phyloP scores from a whole-genome alignment of 1,140 invertebrate genomes.

The Zophobas atratus region DNA sequence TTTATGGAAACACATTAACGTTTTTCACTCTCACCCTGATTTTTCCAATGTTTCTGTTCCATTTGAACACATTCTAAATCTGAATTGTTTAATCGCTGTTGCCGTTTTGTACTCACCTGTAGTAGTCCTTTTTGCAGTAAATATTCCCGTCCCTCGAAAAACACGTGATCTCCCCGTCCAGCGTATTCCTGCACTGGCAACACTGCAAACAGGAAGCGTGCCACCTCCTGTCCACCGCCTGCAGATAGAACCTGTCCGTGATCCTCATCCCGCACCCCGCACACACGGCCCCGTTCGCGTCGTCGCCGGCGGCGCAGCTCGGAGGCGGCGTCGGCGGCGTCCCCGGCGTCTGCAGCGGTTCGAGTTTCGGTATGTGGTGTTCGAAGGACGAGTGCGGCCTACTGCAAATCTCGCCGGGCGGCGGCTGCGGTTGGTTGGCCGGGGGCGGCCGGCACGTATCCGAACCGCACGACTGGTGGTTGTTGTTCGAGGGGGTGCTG shows the following conservation, averaged over 20 bases:
- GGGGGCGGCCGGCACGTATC: slow-evolving; percentile 63
- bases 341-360: slow-evolving; percentile 67
- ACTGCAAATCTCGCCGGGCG: slow-evolving; percentile 58
- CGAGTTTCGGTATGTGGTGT: slow-evolving; percentile 72
- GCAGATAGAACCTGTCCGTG: slow-evolving; percentile 92
- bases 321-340: slow-evolving; percentile 68
- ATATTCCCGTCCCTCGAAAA: slow-evolving; percentile 95
- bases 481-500: slow-evolving; percentile 67
- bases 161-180: slow-evolving; percentile 94
- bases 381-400: slow-evolving; percentile 63
- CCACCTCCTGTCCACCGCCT: slow-evolving; percentile 93
- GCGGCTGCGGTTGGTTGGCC: slow-evolving; percentile 61
- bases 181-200: slow-evolving; percentile 89
- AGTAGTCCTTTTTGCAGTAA: slow-evolving; percentile 98
- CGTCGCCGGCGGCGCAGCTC: slow-evolving; percentile 55
- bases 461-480: slow-evolving; percentile 65
- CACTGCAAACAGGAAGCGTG: slow-evolving; percentile 93
- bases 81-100: too few species aligned
- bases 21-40: too few species aligned
- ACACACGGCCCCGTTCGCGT: slow-evolving; percentile 73
- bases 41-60: too few species aligned
- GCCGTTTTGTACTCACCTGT: slow-evolving; percentile 81
- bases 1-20: too few species aligned
- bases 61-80: too few species aligned
- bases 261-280: slow-evolving; percentile 90